Base-by-base conservation (phyloP, 2,113 vertebrate species). In the Gambusia holbrooki region DNA sequence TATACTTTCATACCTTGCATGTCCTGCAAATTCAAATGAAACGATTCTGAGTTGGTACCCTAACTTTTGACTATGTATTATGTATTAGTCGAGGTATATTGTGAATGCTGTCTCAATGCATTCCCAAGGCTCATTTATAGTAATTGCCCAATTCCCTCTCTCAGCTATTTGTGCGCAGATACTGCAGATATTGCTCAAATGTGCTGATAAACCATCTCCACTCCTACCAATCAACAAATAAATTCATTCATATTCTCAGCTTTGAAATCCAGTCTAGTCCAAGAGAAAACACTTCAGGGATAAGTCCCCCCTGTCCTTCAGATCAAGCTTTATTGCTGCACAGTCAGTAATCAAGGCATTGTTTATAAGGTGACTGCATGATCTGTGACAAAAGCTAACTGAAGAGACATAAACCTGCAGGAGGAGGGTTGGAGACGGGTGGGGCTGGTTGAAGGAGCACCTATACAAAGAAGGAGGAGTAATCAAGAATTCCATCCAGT, bases 361-460 rank as follows among this genome's bases (percentile, higher is more conserved):
- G 7, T 58, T 58, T 58, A 25, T n/a, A 88, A 76, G 90, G 81
- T 83, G 77, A 85, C 83, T 82, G 74, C 90, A 87, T 92, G 92
- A 94, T 94, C 88, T 91, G 92, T 93, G 93, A 91, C 90, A 93
- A 80, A 90, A 87, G 87, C 91, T 79, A 91, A 89, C 79, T 85
- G 74, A 86, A 42, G 82, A 84, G 90, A 93, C 93, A 86, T 92
- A 90, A 92, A 92, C 90, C 94, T 90, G 89, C 89, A 92, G 88
- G 84, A 81, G 85, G 82, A 79, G 79, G 76, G 80, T 73, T 74
- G 60, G 78, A 68, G 32, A 63, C 74, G 4, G 65, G 29, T 27
- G 62, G 8, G 66, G 62, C 30, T 76, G 58, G 73, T 19, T 13
- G 63, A 65, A 73, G 66, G 82, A 54, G 75, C 1, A 25, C 51